Conservation (phyloP, 2,888 invertebrate species). For the Crocallis elinguaria region DNA sequence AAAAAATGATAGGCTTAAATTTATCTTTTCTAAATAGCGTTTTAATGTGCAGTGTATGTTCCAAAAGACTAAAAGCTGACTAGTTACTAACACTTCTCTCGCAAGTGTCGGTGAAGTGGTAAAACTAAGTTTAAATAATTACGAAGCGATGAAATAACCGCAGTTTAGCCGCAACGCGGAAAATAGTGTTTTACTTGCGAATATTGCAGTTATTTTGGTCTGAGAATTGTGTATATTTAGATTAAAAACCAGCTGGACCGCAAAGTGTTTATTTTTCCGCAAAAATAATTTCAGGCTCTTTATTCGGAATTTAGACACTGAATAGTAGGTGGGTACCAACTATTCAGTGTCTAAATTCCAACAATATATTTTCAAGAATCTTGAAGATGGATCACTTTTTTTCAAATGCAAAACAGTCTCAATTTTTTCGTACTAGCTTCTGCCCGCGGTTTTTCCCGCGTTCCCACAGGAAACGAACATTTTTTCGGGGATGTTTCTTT, state of each 20-base stretch:
- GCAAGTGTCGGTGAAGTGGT: slow-evolving; percentile 4
- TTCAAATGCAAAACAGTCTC: no score
- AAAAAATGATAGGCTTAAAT: neutral
- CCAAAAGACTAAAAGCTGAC: neutral
- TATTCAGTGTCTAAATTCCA: no score
- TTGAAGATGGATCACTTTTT: no score
- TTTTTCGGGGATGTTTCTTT: no score
- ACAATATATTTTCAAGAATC: no score
- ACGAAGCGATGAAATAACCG: slow-evolving; percentile 8
- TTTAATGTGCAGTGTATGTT: slow-evolving; percentile 1
- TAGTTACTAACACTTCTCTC: slow-evolving; percentile 3
- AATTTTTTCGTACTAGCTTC: no score
- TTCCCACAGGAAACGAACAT: no score
- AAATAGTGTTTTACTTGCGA: slow-evolving; percentile 5
- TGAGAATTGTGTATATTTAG: no score
- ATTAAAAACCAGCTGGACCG: neutral
- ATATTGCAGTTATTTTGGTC: slow-evolving; percentile 1
- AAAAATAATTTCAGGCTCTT: neutral
- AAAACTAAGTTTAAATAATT: slow-evolving; percentile 7
- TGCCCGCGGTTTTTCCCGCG: no score
- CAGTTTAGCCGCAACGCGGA: slow-evolving; percentile 16
- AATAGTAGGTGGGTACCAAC: no score
- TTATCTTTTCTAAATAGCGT: neutral
- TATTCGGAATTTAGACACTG: neutral
- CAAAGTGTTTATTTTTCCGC: neutral